Evolutionary conservation across 2,113 vertebrate genomes (phyloP).

Genomic region (Protobothrops flavoviridis): DNA sequence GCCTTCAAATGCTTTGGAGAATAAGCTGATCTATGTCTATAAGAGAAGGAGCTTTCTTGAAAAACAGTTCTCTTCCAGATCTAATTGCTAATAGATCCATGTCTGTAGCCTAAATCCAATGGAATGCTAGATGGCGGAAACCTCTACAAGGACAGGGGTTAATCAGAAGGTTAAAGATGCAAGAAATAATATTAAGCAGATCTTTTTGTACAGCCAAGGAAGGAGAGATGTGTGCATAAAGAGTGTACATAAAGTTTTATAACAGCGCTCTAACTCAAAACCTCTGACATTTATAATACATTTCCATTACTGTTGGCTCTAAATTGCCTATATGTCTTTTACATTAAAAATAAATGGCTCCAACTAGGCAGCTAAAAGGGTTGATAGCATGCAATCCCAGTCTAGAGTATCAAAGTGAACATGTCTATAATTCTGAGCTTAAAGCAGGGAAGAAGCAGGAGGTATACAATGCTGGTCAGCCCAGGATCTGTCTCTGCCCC

Average conservation of each 20-base stretch:
- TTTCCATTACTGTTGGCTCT: conserved; percentile 59
- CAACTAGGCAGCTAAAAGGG: conserved; percentile 57
- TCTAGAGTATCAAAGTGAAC: conserved; percentile 41
- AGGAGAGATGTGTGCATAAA: conserved; percentile 26
- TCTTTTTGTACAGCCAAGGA: conserved; percentile 44
- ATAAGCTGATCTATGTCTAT: no score
- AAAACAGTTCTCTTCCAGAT: background rate
- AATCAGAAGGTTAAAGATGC: conserved; percentile 40
- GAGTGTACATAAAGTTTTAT: conserved; percentile 60
- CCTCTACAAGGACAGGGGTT: conserved; percentile 7
- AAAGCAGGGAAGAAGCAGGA: conserved; percentile 19
- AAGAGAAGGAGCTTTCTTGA: background rate
- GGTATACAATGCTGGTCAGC: background rate
- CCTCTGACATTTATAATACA: conserved; percentile 53
- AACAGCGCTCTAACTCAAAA: conserved; percentile 50
- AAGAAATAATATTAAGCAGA: conserved; percentile 52
- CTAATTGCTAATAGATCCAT: background rate
- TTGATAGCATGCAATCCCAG: conserved; percentile 52
- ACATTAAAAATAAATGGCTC: conserved; percentile 58
- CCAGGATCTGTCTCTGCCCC: background rate
- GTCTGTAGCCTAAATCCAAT: background rate
- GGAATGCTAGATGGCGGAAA: background rate
- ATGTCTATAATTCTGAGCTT: conserved; percentile 36
- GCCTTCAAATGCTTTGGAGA: no score
- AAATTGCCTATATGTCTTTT: conserved; percentile 60